These are phyloP conservation scores for Mylabris phalerata DNA, from an alignment of 1,140 invertebrate species.

Conservation along the genomic window DNA sequence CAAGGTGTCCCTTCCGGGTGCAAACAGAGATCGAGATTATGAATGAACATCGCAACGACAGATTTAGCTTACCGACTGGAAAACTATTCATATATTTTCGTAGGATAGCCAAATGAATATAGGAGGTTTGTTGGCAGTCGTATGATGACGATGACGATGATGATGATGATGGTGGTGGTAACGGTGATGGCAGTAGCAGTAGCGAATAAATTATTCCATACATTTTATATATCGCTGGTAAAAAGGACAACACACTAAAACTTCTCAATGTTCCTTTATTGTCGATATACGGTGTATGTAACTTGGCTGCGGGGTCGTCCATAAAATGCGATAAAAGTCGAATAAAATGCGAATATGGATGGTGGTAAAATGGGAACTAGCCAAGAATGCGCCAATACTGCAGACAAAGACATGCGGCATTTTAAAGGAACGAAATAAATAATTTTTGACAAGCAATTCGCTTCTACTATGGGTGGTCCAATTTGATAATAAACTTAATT, in stretches of 20 bases:
- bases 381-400: slow-evolving; percentile 8
- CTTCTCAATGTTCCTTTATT: slow-evolving; percentile 27
- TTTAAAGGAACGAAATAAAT: no score
- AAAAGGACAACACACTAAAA: slow-evolving; percentile 28
- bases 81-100: slow-evolving; percentile 6
- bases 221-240: slow-evolving; percentile 25
- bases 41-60: slow-evolving; percentile 38
- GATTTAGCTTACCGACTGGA: slow-evolving; percentile 32
- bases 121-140: no score
- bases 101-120: no score
- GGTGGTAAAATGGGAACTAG: slow-evolving; percentile 24
- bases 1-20: slow-evolving; percentile 41
- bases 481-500: no score
- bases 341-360: slow-evolving; percentile 29
- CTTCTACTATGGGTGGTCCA: no score
- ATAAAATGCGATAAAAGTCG: slow-evolving; percentile 27
- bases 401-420: slow-evolving; percentile 2
- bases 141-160: no score
- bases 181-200: no score
- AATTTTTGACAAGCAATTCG: no score
- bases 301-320: slow-evolving; percentile 4
- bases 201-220: slow-evolving; percentile 32
- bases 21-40: slow-evolving; percentile 31
- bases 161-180: no score
- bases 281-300: slow-evolving; percentile 25